phyloP scores from a whole-genome alignment of 2,797 vertebrate genomes.

The Spea hammondii region DNA sequence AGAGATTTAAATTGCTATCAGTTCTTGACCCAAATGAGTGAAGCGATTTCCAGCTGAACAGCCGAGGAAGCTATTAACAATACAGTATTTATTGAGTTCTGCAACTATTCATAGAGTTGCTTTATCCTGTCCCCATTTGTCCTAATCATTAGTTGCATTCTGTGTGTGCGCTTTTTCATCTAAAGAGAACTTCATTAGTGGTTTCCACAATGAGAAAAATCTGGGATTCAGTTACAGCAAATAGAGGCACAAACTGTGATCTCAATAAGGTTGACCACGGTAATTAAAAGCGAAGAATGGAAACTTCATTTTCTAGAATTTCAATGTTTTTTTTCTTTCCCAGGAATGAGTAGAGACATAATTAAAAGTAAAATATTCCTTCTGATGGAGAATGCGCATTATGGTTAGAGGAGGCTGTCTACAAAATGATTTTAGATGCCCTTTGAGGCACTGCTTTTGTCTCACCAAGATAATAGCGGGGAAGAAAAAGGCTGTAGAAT shows the following conservation, averaged over 20 bases:
- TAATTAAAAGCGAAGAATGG: conserved; percentile 12
- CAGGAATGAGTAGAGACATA: too few relatives aligned
- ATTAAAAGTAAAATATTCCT: too few relatives aligned
- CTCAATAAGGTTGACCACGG: conserved; percentile 16
- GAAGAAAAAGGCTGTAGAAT: too few relatives aligned
- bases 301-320: too few relatives aligned
- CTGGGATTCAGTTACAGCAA: conserved; percentile 23
- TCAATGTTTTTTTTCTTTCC: too few relatives aligned
- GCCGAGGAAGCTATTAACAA: conserved; percentile 1
- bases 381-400: too few relatives aligned
- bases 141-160: conserved; percentile 5
- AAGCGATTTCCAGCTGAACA: conserved; percentile 17
- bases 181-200: conserved; percentile 13
- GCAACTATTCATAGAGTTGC: conserved; percentile 2
- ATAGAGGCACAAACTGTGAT: conserved; percentile 23
- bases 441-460: too few relatives aligned
- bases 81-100: background rate
- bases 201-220: conserved; percentile 7
- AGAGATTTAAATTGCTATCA: conserved; percentile 18
- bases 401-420: too few relatives aligned
- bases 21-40: conserved; percentile 35
- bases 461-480: too few relatives aligned
- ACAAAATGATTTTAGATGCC: too few relatives aligned
- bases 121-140: background rate
- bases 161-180: conserved; percentile 3